Evolutionary conservation across 2,113 vertebrate species (phyloP).

Genomic region (Leiothrix lutea): DNA sequence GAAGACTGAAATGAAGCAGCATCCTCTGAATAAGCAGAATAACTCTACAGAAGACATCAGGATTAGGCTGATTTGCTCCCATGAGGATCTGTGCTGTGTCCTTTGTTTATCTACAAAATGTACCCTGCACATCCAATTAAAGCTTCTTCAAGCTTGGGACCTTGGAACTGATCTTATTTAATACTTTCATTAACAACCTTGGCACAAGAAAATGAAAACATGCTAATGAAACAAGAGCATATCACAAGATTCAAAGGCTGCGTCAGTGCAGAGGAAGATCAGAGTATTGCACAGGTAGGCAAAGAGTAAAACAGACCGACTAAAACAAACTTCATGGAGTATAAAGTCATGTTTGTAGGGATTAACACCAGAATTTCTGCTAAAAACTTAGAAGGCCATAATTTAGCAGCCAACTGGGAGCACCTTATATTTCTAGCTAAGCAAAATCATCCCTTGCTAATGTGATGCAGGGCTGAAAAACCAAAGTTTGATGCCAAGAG

Average conservation of each 20-base stretch:
- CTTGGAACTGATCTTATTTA: slow-evolving; percentile 41
- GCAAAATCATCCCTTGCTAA: background rate
- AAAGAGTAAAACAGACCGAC: background rate
- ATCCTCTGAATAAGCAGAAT: background rate
- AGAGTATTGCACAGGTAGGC: background rate
- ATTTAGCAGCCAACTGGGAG: background rate
- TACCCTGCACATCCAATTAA: slow-evolving; percentile 21
- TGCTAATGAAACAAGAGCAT: background rate
- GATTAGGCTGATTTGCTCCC: slow-evolving; percentile 5
- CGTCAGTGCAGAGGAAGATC: background rate
- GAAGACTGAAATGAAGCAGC: background rate
- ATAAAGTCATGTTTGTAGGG: background rate
- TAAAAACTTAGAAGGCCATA: background rate
- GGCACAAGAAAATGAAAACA: slow-evolving; percentile 37
- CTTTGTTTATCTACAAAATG: slow-evolving; percentile 25
- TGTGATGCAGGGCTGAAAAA: background rate
- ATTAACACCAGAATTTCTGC: background rate
- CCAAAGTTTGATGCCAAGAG: background rate
- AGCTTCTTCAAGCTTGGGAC: slow-evolving; percentile 8
- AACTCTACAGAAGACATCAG: background rate
- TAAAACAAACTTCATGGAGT: background rate
- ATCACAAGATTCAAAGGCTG: background rate
- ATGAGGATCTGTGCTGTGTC: background rate
- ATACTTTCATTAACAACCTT: slow-evolving; percentile 14
- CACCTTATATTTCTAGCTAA: background rate